Evolutionary conservation across 2,888 invertebrate species (phyloP), one percentile per base, ranked within the genome.

Genomic region (Syritta pipiens): DNA sequence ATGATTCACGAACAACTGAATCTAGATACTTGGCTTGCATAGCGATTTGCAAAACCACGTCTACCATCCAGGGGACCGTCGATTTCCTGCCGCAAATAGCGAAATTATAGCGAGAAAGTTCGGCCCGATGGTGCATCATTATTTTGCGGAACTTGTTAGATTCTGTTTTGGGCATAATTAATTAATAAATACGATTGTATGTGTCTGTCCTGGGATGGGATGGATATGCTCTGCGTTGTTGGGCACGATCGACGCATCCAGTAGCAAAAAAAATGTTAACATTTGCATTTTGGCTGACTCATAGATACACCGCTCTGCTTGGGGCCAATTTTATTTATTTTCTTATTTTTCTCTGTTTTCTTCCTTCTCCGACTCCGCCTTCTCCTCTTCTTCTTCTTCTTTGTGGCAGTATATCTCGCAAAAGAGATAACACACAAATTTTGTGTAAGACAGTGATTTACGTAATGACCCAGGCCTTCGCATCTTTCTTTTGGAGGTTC

Each of bases 151-250:
- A 60, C 79, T 55, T 79, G 59, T 67, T 72, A 62, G 72, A 67
- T 72, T 72, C 79, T 67, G 79, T 79, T 72, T 79, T 72, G 60
- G 72, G 72, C 60, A 72, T 79, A 60, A 79, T 79, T 79, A 79
- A 68, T 79, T 79, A 79, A 74, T 79, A 72, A 74, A 65, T 24
- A 59, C 53, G 65, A 72, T 46, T 46, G 48, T 40, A 55, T 30
- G 42, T 17, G 26, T 19, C 10, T 46, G 17, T n/a, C n/a, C n/a
- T 26, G 12, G 19, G 42, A 10, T 28, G 24, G 5, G 72, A 55
- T 51, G 51, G 37, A 40, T 44, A 69, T 46, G 19, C 55, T 63
- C 55, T 75, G 76, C 37, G 48, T n/a, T n/a, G 57, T 67, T 72
- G 59, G 71, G 63, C 60, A n/a, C n/a, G n/a, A n/a, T n/a, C 72